Evolutionary conservation across 2,797 vertebrate species (phyloP).

Genomic region (Streptopelia turtur): DNA sequence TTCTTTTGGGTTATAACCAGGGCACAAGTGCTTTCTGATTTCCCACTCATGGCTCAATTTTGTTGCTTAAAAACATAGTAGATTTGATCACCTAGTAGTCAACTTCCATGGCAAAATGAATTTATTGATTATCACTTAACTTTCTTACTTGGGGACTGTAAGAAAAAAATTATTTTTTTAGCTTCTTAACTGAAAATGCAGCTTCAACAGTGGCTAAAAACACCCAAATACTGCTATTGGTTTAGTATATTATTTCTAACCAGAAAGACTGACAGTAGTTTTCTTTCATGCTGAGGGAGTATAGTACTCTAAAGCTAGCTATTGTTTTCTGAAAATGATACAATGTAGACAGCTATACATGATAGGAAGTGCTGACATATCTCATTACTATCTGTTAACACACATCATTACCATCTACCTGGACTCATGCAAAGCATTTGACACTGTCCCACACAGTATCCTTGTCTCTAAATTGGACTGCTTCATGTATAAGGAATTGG

Average conservation of each 20-base stretch:
- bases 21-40: background rate
- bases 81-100: background rate
- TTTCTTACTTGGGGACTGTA: background rate
- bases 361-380: background rate
- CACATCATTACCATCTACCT: too few relatives aligned
- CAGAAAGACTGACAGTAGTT: background rate
- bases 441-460: too few relatives aligned
- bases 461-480: too few relatives aligned
- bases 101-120: background rate
- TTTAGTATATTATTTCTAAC: background rate
- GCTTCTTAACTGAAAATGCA: background rate
- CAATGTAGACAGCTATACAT: background rate
- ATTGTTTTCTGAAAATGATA: background rate
- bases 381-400: background rate
- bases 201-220: background rate
- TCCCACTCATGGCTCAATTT: background rate
- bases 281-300: background rate
- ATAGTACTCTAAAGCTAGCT: background rate
- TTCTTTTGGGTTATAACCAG: background rate
- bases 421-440: too few relatives aligned
- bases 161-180: background rate
- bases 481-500: too few relatives aligned
- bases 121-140: background rate
- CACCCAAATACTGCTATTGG: rapidly evolving
- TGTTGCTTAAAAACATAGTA: background rate